Base-by-base conservation (phyloP, 30 jellyfish, hydroid and myxozoan genomes). In the Pseudorhiza aurosa region DNA sequence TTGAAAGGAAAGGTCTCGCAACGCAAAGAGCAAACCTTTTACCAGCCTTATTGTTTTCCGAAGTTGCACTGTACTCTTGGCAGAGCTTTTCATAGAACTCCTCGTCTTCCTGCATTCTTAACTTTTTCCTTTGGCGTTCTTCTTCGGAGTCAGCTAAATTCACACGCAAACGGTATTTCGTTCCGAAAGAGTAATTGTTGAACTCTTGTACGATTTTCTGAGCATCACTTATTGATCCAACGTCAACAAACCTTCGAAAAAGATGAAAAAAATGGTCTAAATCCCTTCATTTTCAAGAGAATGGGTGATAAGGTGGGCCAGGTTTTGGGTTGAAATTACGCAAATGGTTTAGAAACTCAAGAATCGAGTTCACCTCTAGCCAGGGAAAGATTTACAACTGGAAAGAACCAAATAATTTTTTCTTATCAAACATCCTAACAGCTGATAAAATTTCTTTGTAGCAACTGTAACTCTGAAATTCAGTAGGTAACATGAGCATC, bases 161-260 rank as follows among this genome's bases (percentile, higher is more conserved):
- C 5, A 88, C 88, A 15, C 57, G 79, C 76, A 88, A 68, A 9
- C 50, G 74, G 35, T 64, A 32, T 44, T 65, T 62, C 30, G 82
- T 78, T 21, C 97, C 97, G 64, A 80, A 88, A 14, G 81, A 74
- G 65, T 81, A 88, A 18, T 85, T 77, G 56, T 88, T 59, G 68
- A 44, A 88, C 19, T 74, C 72, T 30, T 39, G 10, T 5, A 88
- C 81, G 2, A 90, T 75, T 2, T 42, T 62, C 64, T 73, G 91
- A 33, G 97, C 97, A 25, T 73, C 91, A 51, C 72, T 56, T 22
- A 72, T 82, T 63, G 81, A 58, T 5, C 44, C 28, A 18, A 81
- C 89, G 39, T 81, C 33, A 26, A 72, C 97, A 71, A 88, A 88
- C 37, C 97, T 88, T 44, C 21, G 39, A 46, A 53, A 21, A 53